phyloP scores from a whole-genome alignment of 2,888 invertebrate genomes.

The Caenorhabditis virilis region DNA sequence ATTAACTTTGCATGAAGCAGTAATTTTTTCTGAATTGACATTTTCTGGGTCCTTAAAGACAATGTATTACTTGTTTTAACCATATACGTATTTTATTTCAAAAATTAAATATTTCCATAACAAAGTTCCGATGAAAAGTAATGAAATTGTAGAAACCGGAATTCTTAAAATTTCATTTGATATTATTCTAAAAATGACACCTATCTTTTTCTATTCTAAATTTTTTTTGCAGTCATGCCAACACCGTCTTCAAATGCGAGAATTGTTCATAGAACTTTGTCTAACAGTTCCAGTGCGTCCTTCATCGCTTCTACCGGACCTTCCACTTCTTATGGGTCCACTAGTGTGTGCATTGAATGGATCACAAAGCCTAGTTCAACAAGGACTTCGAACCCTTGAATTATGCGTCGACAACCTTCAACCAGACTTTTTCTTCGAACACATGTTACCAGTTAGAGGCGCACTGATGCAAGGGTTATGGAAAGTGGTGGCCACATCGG shows the following conservation, averaged over 20 bases:
- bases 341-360: slow-evolving; percentile 95
- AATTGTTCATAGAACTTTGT: slow-evolving; percentile 95
- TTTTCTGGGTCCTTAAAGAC: too few species aligned
- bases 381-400: slow-evolving; percentile 88
- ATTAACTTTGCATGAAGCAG: too few species aligned
- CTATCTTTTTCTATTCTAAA: too few species aligned
- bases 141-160: too few species aligned
- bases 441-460: slow-evolving; percentile 95
- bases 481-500: slow-evolving; percentile 74
- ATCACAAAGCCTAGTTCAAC: slow-evolving; percentile 87
- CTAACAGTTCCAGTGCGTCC: slow-evolving; percentile 94
- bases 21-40: too few species aligned
- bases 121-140: too few species aligned
- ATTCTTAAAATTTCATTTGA: too few species aligned
- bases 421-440: slow-evolving; percentile 96
- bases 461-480: slow-evolving; percentile 94
- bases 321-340: slow-evolving; percentile 97
- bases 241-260: slow-evolving; percentile 89
- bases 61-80: too few species aligned
- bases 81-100: too few species aligned
- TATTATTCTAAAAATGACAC: too few species aligned
- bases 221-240: too few species aligned
- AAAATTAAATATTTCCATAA: too few species aligned
- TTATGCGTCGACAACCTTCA: slow-evolving; percentile 97
- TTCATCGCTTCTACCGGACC: slow-evolving; percentile 89